Evolutionary conservation across 2,888 invertebrate species (phyloP).

Genomic region (Branchipolynoe longqiensis): DNA sequence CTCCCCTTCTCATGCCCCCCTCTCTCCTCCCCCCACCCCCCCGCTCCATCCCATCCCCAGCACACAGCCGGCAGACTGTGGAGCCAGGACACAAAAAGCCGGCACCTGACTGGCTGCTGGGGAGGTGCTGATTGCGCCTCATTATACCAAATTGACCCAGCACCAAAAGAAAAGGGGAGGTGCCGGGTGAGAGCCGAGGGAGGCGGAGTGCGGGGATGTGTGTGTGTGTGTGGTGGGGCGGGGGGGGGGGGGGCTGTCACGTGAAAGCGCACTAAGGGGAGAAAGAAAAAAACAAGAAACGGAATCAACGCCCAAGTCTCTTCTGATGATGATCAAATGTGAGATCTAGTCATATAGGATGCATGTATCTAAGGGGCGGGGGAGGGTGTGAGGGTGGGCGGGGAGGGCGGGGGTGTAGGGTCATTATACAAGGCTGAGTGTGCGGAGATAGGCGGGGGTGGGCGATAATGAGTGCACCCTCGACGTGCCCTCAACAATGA

Average conservation of each 20-base stretch:
- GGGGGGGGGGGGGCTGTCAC: too few relatives aligned
- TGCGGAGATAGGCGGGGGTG: too few relatives aligned
- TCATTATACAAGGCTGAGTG: not conserved
- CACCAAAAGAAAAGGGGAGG: too few relatives aligned
- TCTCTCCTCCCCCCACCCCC: not conserved
- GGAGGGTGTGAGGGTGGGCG: not conserved
- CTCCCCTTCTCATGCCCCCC: not conserved
- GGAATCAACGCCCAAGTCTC: not conserved
- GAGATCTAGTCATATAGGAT: constrained; percentile 13
- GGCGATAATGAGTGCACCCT: too few relatives aligned
- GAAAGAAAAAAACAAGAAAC: constrained; percentile 18
- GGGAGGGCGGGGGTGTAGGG: not conserved
- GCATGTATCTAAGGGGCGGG: not conserved
- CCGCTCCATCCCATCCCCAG: too few relatives aligned
- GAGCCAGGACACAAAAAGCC: not conserved
- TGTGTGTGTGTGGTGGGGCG: too few relatives aligned
- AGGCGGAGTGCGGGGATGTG: too few relatives aligned
- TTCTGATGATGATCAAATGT: too few relatives aligned
- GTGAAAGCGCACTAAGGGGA: too few relatives aligned
- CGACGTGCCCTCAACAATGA: not conserved
- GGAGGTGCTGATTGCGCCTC: not conserved
- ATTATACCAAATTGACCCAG: constrained; percentile 21
- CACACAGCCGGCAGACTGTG: not conserved
- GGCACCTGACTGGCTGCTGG: constrained; percentile 24
- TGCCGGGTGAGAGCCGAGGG: too few relatives aligned